phyloP scores from a whole-genome alignment of 2,797 vertebrate species.

The Anguilla obscura region DNA sequence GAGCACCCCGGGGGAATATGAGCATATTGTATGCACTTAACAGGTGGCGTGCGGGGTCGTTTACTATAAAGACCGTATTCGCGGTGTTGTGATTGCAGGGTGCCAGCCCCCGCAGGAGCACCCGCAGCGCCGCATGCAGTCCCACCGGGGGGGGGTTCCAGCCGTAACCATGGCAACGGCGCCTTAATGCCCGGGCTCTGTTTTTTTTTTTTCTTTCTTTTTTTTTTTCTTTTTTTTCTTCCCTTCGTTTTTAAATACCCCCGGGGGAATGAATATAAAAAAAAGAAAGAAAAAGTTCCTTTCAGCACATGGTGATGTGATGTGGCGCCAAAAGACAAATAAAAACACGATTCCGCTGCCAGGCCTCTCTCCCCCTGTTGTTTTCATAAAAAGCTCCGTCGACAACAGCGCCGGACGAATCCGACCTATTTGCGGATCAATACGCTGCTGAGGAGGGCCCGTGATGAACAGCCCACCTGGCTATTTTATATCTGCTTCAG shows the following conservation, averaged over 20 bases:
- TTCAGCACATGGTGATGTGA: conserved; percentile 25
- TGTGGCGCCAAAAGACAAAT: conserved; percentile 31
- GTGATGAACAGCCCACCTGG: neutral
- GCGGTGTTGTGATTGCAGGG: neutral
- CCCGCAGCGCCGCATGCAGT: neutral
- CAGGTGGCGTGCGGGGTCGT: neutral
- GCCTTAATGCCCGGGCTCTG: conserved; percentile 30
- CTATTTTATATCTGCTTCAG: neutral
- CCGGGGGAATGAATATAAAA: conserved; percentile 27
- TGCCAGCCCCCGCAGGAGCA: neutral
- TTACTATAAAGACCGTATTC: neutral
- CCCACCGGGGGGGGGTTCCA: conserved; percentile 3
- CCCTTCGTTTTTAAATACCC: neutral
- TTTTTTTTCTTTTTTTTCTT: neutral
- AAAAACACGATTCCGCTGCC: conserved; percentile 18
- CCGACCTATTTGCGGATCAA: neutral
- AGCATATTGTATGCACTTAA: neutral
- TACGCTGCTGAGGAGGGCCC: neutral
- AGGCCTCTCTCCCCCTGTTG: neutral
- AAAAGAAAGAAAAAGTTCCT: conserved; percentile 31
- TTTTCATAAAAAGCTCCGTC: neutral
- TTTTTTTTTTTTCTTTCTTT: neutral
- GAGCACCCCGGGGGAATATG: neutral
- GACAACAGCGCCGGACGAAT: neutral
- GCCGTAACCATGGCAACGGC: conserved; percentile 37